Conservation (phyloP, 2,888 invertebrate species). For the Phasia obesa region DNA sequence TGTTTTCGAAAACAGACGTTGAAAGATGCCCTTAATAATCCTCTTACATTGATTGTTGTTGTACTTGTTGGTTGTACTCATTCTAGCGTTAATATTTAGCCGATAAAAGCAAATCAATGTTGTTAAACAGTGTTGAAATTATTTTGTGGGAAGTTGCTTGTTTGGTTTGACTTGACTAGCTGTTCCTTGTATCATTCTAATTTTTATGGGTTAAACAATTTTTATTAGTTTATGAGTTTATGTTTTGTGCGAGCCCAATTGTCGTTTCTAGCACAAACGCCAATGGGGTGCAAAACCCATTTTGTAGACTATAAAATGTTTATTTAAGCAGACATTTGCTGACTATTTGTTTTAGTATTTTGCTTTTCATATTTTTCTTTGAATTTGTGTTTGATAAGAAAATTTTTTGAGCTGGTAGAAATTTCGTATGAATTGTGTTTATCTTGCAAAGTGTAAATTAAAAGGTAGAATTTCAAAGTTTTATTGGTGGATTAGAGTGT, state of each 20-base stretch:
- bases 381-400: too few species aligned
- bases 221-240: slow-evolving; percentile 3
- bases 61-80: neutral
- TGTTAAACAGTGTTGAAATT: neutral
- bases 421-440: too few species aligned
- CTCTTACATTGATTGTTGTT: neutral
- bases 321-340: neutral
- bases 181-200: neutral
- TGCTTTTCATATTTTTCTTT: too few species aligned
- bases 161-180: too few species aligned
- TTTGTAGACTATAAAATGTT: neutral
- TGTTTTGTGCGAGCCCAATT: neutral
- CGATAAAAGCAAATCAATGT: neutral
- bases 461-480: too few species aligned
- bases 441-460: too few species aligned
- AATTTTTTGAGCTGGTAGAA: too few species aligned
- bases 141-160: too few species aligned
- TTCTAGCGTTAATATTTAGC: neutral
- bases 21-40: too few species aligned
- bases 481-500: too few species aligned
- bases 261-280: neutral
- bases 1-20: too few species aligned
- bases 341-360: slow-evolving; percentile 1
- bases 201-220: slow-evolving; percentile 5
- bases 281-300: neutral